Base-by-base conservation (phyloP, 2,113 vertebrate genomes). In the Rhadina sibilatrix region DNA sequence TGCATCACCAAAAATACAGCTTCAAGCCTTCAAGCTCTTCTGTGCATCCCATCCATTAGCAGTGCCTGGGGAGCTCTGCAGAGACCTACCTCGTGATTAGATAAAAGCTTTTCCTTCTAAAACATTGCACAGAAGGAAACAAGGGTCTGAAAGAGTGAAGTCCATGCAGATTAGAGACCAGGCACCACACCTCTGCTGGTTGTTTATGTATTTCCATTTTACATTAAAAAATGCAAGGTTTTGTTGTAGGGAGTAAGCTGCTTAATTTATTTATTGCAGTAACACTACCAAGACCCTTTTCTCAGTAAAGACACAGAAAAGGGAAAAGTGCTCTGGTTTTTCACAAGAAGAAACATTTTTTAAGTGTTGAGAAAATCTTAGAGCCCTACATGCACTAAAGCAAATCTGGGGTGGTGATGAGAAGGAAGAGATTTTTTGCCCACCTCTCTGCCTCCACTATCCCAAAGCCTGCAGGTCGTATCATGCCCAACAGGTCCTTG, bases 61-160 rank as follows among this genome's bases (percentile, higher is more conserved):
- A 3, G 90, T 3, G 49, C 61, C 92, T 57, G 37, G 87, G 88
- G 95, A 97, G 70, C 66, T 68, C 72, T 68, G 69, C 75, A 81
- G 78, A 87, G 83, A 78, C 49, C 44, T 79, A 42, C 42, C 64
- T 94, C 69, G 66, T 78, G 61, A 96, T 96, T 92, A 96, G 81
- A 95, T 97, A 96, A 97, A 96, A 97, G 96, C 95, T 93, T 96
- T 96, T 82, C 77, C 82, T 83, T 87, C 83, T 97, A 93, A 86
- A 97, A 96, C 87, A 94, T 75, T 60, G 60, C 69, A 72, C 72
- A 92, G 54, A 80, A 90, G 87, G 92, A 93, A 94, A 44, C 47
- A 54, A 44, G 13, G 38, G 37, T 80, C 66, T 90, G 90, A 82
- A 94, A 96, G 52, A 79, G 5, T 74, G 85, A 88, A 92, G 35